Evolutionary conservation across 2,797 vertebrate genomes (phyloP).

Genomic region (Valencia hispanica): DNA sequence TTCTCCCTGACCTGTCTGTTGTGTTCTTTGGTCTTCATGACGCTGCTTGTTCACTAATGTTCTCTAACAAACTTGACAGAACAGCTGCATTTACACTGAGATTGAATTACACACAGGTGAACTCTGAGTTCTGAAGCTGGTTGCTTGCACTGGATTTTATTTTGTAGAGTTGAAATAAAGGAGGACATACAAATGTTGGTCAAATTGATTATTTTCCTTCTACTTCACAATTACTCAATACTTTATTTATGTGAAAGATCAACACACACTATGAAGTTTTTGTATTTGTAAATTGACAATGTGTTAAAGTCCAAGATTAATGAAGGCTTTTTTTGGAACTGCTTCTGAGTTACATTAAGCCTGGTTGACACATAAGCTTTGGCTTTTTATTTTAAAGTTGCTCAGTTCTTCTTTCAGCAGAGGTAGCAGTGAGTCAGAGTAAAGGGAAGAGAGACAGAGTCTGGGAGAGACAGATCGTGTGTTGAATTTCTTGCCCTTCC

Average conservation of each 20-base stretch:
- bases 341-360: not conserved
- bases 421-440: constrained; percentile 59
- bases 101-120: too few relatives aligned
- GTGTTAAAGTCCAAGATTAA: not conserved
- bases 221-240: not conserved
- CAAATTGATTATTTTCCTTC: not conserved
- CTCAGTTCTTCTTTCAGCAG: constrained; percentile 48
- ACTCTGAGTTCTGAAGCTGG: not conserved
- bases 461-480: constrained; percentile 61
- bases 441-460: constrained; percentile 44
- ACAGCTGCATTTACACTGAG: too few relatives aligned
- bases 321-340: not conserved
- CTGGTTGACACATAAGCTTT: not conserved
- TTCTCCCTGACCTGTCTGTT: too few relatives aligned
- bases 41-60: not conserved
- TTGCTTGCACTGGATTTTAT: not conserved
- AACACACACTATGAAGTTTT: too few relatives aligned
- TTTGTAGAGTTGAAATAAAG: not conserved
- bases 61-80: not conserved
- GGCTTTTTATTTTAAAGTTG: constrained; percentile 12
- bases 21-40: too few relatives aligned
- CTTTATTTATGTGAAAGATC: too few relatives aligned
- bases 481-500: constrained; percentile 76
- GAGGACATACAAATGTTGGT: not conserved
- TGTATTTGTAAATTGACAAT: not conserved